Base-by-base conservation (phyloP, 2,797 vertebrate species). In the Simalia tracyae region DNA sequence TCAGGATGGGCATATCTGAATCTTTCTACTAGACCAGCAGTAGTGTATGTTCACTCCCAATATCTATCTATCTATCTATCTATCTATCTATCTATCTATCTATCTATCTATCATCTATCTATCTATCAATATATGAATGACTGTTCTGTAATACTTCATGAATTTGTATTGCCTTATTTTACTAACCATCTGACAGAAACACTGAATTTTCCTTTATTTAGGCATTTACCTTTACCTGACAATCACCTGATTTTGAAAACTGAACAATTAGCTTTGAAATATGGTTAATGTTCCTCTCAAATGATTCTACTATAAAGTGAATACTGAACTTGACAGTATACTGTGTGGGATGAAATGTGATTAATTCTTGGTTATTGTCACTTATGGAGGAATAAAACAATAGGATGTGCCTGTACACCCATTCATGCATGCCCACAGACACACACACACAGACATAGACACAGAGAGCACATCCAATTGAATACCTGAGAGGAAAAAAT, bases 401-500 rank as follows among this genome's bases (percentile, higher is more conserved):
- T 19, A 36, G 31, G 15, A 8, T 36, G 31, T 36, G 36, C 6
- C 31, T 72, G 36, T 5, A 72, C 6, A 72, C 2, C 36, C 15
- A 72, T 94, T 95, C 90, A 31, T 84, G 15, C 12, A 4, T 93
- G 12, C 57, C 0, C 0, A 2, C 72, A 17, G 92, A 17, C 87
- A 22, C 1, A 31, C 87, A 2, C 4, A 50, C 86, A 84, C 64
- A 59, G 12, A 31, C 19, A 89, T 5, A 89, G 5, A 22, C 64
- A 31, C 42, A 42, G 42, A 42, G 36, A 90, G 54, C 1, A 76
- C 31, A 88, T 22, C n/a, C 42, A 76, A 85, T 61, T 10, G 89
- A 89, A 85, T 28, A 46, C 8, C 22, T 76, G 93, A 84, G 63
- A 95, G 94, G 76, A 56, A 6, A 8, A 10, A 96, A 95, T 64